phyloP scores from a whole-genome alignment of 2,888 invertebrate genomes.

The Clostera curtula region DNA sequence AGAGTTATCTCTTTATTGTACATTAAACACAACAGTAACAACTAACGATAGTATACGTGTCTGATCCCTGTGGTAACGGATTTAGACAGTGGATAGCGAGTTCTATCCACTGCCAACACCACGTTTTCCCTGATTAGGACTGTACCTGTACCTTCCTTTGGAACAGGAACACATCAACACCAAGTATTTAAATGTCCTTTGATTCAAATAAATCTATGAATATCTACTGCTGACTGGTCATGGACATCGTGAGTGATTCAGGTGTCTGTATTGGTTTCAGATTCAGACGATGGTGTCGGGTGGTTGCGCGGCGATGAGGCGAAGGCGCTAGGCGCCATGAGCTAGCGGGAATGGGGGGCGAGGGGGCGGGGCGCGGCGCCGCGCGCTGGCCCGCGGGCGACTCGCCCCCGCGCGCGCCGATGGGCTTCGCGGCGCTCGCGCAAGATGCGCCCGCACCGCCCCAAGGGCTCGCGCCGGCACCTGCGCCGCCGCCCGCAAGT shows the following conservation, averaged over 20 bases:
- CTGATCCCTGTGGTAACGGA: too few relatives aligned
- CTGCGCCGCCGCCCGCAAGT: slow-evolving; percentile 60
- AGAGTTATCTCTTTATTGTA: too few relatives aligned
- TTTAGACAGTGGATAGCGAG: too few relatives aligned
- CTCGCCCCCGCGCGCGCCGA: slow-evolving; percentile 75
- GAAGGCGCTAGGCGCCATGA: slow-evolving; percentile 60
- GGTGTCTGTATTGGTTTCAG: slow-evolving; percentile 11
- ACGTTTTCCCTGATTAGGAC: too few relatives aligned
- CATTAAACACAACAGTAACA: too few relatives aligned
- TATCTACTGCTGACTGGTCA: too few relatives aligned
- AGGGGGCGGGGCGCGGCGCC: slow-evolving; percentile 78
- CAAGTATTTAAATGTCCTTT: too few relatives aligned
- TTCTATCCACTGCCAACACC: too few relatives aligned
- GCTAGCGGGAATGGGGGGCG: slow-evolving; percentile 74
- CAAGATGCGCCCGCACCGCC: slow-evolving; percentile 76
- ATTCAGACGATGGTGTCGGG: slow-evolving; percentile 25
- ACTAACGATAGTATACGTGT: too few relatives aligned
- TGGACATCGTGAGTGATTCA: background rate
- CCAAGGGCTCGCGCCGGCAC: slow-evolving; percentile 56
- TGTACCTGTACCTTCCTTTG: too few relatives aligned
- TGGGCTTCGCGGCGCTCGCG: slow-evolving; percentile 74
- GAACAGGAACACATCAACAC: too few relatives aligned
- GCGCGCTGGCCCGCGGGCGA: slow-evolving; percentile 77
- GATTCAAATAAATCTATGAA: too few relatives aligned
- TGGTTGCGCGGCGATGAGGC: slow-evolving; percentile 44